These are phyloP conservation scores for Holotrichia oblita DNA, from an alignment of 1,140 invertebrate species.

Conservation along the genomic window DNA sequence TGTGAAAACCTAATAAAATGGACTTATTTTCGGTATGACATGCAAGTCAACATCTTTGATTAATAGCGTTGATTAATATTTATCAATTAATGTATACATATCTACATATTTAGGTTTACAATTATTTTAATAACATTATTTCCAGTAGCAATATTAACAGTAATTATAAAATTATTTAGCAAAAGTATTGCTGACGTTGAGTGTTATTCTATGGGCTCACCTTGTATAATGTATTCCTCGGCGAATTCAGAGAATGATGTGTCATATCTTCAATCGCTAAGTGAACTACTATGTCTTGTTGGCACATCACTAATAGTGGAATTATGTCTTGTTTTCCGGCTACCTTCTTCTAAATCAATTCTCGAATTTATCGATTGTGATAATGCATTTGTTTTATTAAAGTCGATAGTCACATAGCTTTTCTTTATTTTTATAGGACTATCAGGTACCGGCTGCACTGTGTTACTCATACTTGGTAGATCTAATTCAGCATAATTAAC, in stretches of 20 bases:
- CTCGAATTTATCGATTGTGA: conserved; percentile 70
- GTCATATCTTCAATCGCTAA: conserved; percentile 65
- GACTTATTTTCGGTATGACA: too few relatives aligned
- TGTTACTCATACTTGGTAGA: conserved; percentile 62
- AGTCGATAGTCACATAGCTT: conserved; percentile 93
- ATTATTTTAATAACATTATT: too few relatives aligned
- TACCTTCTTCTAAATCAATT: conserved; percentile 67
- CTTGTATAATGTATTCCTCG: not conserved
- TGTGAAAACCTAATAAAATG: too few relatives aligned
- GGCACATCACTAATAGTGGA: conserved; percentile 67
- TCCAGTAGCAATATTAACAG: too few relatives aligned
- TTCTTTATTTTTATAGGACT: conserved; percentile 69
- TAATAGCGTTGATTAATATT: too few relatives aligned
- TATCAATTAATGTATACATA: too few relatives aligned
- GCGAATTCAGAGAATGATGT: not conserved
- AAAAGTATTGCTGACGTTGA: not conserved
- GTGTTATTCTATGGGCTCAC: not conserved
- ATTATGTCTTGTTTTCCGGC: conserved; percentile 73
- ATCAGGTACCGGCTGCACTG: conserved; percentile 61
- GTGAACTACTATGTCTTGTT: conserved; percentile 65
- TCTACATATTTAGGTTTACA: too few relatives aligned
- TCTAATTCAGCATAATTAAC: conserved; percentile 84
- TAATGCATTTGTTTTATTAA: conserved; percentile 90
- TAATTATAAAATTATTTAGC: not conserved
- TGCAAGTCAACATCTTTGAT: too few relatives aligned